Evolutionary conservation across 2,888 invertebrate species (phyloP), one percentile per base, ranked within the genome.

Genomic region (Vesta saturnalis): DNA sequence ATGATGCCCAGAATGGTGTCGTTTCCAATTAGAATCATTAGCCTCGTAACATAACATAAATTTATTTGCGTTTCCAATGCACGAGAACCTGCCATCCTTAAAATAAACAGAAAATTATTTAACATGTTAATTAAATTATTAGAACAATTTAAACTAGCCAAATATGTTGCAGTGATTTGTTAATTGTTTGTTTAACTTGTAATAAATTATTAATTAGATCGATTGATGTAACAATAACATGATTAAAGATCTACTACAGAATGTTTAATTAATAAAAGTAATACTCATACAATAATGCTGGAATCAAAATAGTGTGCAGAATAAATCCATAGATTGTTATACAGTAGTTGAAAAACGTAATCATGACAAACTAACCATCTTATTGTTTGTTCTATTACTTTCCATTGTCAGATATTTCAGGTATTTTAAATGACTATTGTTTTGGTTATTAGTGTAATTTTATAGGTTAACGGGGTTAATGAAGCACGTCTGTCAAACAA

Each of bases 161-260:
- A 75, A 92, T 90, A 85, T 99, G 99, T 77, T 91, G 89, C 72
- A 97, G 88, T 67, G 97, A 95, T 86, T 99, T 99, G 86, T 98
- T 97, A 64, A 97, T 97, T 78, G 97, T 90, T 83, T 95, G 95
- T 85, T 96, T 96, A 73, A 96, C 99, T 92, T 99, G 98, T 70
- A 99, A 89, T 78, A 99, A 87, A 86, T 97, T 97, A 86, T 95
- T 97, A 80, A 99, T 99, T 77, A 99, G 89, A 86, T 99, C 98
- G 83, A 99, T 97, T 69, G 98, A 99, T 97, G 87, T 58, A 88
- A 88, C 72, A 69, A 70, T 74, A 75, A n/a, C n/a, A n/a, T n/a
- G 65, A 59, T 62, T 46, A 57, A 61, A 23, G 49, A 66, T 64
- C n/a, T n/a, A 8, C 23, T n/a, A n/a, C n/a, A n/a, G n/a, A 35